A percentile compares a stretch with the other conserved stretches of the same genome.
These are phyloP conservation scores for Lithobates pipiens DNA, from an alignment of 2,797 vertebrate species.

Conservation along the genomic window DNA sequence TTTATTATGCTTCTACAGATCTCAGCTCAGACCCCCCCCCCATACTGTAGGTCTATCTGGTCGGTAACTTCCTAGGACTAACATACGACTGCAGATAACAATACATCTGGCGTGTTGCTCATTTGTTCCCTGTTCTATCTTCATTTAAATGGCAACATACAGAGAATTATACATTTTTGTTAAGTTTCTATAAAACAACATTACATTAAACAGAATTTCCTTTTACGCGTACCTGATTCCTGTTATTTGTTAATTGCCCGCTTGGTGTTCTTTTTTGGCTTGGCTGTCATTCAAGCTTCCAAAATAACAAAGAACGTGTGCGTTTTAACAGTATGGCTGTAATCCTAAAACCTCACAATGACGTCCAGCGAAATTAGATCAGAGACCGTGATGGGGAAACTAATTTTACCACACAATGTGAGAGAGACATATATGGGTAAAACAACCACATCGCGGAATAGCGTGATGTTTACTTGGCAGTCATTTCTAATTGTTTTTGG, in stretches of 20 bases:
- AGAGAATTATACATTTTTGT: not conserved
- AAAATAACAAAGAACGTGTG: not conserved
- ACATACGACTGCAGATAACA: too few species aligned
- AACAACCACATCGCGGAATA: not conserved
- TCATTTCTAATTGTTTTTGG: not conserved
- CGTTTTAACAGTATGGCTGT: not conserved
- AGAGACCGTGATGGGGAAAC: not conserved
- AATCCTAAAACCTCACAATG: not conserved
- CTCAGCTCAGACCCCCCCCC: too few species aligned
- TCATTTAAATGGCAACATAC: too few species aligned
- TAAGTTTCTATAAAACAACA: not conserved
- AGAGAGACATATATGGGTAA: conserved; percentile 13
- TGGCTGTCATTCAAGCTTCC: not conserved
- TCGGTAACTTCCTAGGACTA: too few species aligned
- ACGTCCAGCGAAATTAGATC: not conserved
- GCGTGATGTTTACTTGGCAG: not conserved
- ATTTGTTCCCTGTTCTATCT: too few species aligned
- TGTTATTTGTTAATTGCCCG: not conserved
- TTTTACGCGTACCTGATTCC: not conserved
- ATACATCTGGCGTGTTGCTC: too few species aligned
- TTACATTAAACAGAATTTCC: not conserved
- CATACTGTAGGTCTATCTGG: too few species aligned
- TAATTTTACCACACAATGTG: conserved; percentile 15
- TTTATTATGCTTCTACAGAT: too few species aligned
- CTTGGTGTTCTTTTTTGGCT: not conserved